A percentile compares a stretch with the other conserved stretches of the same genome.
Conservation (phyloP, 2,888 invertebrate species). For the Conus canariensis region DNA sequence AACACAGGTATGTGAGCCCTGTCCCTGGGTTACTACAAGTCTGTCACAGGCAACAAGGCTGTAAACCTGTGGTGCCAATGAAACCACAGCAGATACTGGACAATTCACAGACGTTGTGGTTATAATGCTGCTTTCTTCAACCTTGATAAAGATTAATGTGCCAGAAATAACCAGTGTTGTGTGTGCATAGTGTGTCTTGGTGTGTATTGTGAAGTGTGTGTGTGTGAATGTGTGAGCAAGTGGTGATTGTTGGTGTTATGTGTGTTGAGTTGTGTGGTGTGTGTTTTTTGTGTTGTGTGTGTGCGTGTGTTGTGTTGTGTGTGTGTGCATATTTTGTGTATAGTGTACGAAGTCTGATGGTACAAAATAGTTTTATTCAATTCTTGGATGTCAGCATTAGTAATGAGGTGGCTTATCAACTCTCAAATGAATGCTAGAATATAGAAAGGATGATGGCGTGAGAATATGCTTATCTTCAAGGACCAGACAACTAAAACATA, state of each 20-base stretch:
- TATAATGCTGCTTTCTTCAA: not conserved
- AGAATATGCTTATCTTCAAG: no score
- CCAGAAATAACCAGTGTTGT: not conserved
- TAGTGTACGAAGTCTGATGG: no score
- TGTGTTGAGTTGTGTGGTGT: not conserved
- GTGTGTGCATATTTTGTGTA: not conserved
- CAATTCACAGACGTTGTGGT: constrained; percentile 41
- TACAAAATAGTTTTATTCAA: no score
- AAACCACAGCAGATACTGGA: constrained; percentile 48
- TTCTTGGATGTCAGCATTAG: no score
- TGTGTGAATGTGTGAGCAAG: not conserved
- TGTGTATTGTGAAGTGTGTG: not conserved
- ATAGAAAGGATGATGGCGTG: no score
- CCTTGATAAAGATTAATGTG: no score
- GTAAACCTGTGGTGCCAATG: constrained; percentile 52
- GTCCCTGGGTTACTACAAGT: constrained; percentile 53
- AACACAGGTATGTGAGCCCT: constrained; percentile 42
- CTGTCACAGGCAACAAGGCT: constrained; percentile 44
- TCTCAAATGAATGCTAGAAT: no score
- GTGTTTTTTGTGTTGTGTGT: not conserved
- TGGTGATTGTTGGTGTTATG: not conserved
- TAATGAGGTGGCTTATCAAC: no score
- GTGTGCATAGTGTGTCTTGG: not conserved
- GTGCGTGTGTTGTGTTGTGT: not conserved
- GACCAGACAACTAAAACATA: no score